Conservation (phyloP, 2,888 invertebrate species). For the Alcis repandata region DNA sequence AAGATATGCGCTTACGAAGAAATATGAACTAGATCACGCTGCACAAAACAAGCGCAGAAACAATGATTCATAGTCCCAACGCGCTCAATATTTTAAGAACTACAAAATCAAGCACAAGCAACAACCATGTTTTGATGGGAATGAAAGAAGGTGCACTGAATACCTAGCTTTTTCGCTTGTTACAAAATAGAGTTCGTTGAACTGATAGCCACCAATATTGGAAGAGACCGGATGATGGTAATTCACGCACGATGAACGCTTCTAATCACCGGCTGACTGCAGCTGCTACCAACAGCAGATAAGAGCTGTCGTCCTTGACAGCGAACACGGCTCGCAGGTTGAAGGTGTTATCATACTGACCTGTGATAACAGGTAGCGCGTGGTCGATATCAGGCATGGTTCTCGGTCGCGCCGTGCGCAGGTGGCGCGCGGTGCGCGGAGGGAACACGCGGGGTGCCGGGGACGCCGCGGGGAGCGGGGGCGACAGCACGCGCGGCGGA, state of each 20-base stretch:
- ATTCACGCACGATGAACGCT: background rate
- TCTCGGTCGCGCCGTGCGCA: slow-evolving; percentile 57
- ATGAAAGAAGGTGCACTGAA: too few relatives aligned
- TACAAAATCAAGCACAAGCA: too few relatives aligned
- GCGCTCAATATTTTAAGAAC: too few relatives aligned
- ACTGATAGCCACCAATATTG: too few relatives aligned
- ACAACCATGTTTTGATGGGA: too few relatives aligned
- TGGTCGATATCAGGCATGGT: slow-evolving; percentile 62
- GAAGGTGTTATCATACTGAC: slow-evolving; percentile 47
- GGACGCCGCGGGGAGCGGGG: slow-evolving; percentile 70
- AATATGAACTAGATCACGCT: background rate
- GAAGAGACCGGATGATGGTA: too few relatives aligned
- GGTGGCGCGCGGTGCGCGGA: slow-evolving; percentile 65
- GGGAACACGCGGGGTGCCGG: slow-evolving; percentile 69
- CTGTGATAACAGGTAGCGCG: slow-evolving; percentile 71
- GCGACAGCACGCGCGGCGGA: slow-evolving; percentile 71
- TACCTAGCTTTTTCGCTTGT: background rate
- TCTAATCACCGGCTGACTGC: background rate
- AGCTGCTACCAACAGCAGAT: background rate
- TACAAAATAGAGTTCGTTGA: background rate
- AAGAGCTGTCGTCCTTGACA: background rate
- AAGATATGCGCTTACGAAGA: background rate
- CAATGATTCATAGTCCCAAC: too few relatives aligned
- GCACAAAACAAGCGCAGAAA: too few relatives aligned
- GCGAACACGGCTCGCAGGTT: background rate